phyloP scores from a whole-genome alignment of 2,113 vertebrate species.

The Cichladusa arquata region DNA sequence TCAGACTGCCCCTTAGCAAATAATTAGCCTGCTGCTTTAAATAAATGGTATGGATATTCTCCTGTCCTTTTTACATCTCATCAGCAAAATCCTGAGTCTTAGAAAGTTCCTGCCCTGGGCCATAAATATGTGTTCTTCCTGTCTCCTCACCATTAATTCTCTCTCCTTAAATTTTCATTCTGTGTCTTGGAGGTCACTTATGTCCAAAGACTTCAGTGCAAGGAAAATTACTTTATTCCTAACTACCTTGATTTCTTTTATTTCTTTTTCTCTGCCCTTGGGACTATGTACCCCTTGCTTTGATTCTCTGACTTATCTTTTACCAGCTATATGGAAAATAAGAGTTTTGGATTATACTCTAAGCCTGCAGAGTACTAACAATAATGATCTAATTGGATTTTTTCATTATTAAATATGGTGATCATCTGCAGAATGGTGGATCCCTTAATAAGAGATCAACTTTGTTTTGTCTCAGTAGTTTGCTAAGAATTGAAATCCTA shows the following conservation, averaged over 20 bases:
- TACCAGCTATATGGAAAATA: not conserved
- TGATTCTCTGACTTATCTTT: not conserved
- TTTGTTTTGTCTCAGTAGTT: not conserved
- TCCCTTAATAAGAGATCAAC: not conserved
- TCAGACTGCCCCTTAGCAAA: not conserved
- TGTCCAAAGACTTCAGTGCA: not conserved
- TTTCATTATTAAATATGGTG: not conserved
- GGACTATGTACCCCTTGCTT: not conserved
- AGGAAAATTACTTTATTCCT: not conserved
- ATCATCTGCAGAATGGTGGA: not conserved
- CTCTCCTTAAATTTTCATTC: not conserved
- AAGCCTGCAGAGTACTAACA: not conserved
- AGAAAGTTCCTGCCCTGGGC: conserved; percentile 7
- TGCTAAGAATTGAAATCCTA: not conserved
- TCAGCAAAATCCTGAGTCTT: not conserved
- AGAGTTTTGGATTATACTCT: not conserved
- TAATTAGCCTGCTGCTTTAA: not conserved
- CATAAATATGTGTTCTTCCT: conserved; percentile 30
- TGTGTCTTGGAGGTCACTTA: conserved; percentile 23
- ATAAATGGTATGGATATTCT: not conserved
- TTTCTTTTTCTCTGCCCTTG: not conserved
- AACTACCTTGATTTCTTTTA: not conserved
- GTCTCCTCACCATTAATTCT: not conserved
- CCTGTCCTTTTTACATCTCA: not conserved
- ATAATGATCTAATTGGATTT: not conserved